Percentiles rank a stretch among this genome's conserved stretches.
These are phyloP conservation scores for Bombus ignitus DNA, from an alignment of 1,140 invertebrate genomes.

Conservation along the genomic window DNA sequence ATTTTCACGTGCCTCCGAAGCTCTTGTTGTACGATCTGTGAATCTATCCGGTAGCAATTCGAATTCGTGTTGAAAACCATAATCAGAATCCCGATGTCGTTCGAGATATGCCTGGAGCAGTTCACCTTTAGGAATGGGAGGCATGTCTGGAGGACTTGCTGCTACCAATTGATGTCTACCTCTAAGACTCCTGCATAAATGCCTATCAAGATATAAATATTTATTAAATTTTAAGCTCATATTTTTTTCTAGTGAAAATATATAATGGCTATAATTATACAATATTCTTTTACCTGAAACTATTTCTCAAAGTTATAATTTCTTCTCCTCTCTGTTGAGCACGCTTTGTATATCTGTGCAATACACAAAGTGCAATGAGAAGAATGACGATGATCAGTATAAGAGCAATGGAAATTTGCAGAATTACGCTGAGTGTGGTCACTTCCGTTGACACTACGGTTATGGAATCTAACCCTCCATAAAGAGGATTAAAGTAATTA, in stretches of 20 bases:
- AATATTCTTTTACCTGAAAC: conserved; percentile 84
- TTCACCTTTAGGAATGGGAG: conserved; percentile 89
- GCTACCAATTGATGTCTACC: conserved; percentile 87
- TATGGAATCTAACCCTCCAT: conserved; percentile 75
- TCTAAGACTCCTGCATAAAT: conserved; percentile 85
- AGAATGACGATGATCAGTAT: conserved; percentile 87
- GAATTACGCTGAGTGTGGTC: conserved; percentile 73
- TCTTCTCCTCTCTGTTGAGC: conserved; percentile 89
- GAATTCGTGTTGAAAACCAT: conserved; percentile 94
- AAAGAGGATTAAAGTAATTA: conserved; percentile 76
- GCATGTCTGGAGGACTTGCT: conserved; percentile 90
- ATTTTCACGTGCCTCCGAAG: conserved; percentile 94
- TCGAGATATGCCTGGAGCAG: conserved; percentile 90
- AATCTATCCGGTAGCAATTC: conserved; percentile 93
- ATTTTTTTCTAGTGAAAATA: conserved; percentile 1
- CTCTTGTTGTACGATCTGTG: conserved; percentile 92
- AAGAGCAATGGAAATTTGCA: conserved; percentile 84
- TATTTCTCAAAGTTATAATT: conserved; percentile 88
- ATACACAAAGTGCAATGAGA: conserved; percentile 86
- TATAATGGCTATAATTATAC: neutral
- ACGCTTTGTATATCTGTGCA: conserved; percentile 89
- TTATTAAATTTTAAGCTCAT: conserved; percentile 51
- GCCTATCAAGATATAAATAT: conserved; percentile 76
- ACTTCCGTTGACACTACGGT: conserved; percentile 67
- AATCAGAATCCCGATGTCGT: conserved; percentile 92